A percentile compares a stretch with the other conserved stretches of the same genome.
phyloP scores from a whole-genome alignment of 2,113 vertebrate genomes.

The Nothocercus julius region DNA sequence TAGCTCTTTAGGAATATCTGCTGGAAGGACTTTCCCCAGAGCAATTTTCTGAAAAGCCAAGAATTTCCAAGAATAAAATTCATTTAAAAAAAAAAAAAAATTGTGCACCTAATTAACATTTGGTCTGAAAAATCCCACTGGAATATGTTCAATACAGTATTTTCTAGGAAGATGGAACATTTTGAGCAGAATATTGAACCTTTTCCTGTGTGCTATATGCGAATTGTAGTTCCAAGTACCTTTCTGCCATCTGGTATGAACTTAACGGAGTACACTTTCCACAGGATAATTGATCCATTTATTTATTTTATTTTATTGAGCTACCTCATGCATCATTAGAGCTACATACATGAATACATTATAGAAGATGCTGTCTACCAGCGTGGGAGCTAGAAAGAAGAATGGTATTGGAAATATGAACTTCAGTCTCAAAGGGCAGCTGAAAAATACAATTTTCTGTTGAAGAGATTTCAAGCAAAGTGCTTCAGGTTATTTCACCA shows the following conservation, averaged over 20 bases:
- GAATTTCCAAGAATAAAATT: neutral
- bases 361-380: neutral
- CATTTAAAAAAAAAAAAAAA: no score
- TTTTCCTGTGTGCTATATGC: neutral
- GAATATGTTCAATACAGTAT: neutral
- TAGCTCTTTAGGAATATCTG: neutral
- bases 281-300: fast-evolving
- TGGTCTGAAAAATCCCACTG: neutral
- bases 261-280: neutral
- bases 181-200: no score
- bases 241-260: neutral
- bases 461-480: neutral
- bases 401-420: neutral
- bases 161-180: neutral
- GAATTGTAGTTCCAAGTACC: neutral
- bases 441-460: neutral
- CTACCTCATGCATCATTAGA: neutral
- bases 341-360: fast-evolving
- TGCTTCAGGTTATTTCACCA: neutral
- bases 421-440: neutral
- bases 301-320: neutral
- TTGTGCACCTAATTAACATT: neutral
- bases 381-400: neutral
- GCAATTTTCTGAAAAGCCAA: neutral
- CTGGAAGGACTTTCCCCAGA: neutral